phyloP scores from a whole-genome alignment of 2,888 invertebrate genomes.

The Lithophane socia region DNA sequence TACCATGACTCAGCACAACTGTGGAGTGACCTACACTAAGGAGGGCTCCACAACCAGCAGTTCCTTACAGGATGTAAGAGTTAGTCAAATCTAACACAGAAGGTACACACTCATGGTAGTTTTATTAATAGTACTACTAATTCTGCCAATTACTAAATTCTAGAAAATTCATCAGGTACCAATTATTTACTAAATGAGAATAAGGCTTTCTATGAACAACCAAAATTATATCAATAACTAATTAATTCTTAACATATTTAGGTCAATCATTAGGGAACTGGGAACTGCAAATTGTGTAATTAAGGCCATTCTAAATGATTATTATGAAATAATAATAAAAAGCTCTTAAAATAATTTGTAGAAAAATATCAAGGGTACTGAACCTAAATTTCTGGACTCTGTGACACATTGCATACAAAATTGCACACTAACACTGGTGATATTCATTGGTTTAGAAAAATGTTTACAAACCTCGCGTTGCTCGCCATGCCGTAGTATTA shows the following conservation, averaged over 20 bases:
- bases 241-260: not conserved
- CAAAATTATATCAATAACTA: not conserved
- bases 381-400: slow-evolving; percentile 5
- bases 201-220: slow-evolving; percentile 1
- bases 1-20: not conserved
- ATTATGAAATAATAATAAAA: slow-evolving; percentile 8
- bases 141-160: not conserved
- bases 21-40: not conserved
- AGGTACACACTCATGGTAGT: not conserved
- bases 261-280: not conserved
- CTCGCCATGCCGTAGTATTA: slow-evolving; percentile 64
- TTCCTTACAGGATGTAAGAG: not conserved
- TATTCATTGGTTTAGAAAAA: not conserved
- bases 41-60: not conserved
- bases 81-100: not conserved
- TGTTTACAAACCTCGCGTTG: slow-evolving; percentile 67
- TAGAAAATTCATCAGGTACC: not conserved
- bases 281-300: slow-evolving; percentile 18
- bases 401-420: slow-evolving; percentile 1
- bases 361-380: slow-evolving; percentile 3
- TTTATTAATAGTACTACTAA: not conserved
- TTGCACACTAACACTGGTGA: slow-evolving; percentile 7
- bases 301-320: not conserved
- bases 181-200: not conserved
- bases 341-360: not conserved